Evolutionary conservation across 2,113 vertebrate species (phyloP).

Genomic region (Panthera leo): DNA sequence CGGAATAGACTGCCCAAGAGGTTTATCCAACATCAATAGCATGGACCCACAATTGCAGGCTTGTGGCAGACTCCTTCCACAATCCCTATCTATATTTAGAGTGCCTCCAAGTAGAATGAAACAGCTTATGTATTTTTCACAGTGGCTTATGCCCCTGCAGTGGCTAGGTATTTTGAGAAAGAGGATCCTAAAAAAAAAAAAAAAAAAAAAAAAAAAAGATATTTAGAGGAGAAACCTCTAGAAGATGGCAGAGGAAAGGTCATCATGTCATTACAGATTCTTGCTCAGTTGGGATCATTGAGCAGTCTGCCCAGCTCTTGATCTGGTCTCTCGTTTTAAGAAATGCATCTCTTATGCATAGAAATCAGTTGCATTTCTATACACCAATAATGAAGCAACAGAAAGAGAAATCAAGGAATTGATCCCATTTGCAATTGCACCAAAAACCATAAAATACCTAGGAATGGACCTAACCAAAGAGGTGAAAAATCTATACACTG

Average conservation of each 20-base stretch:
- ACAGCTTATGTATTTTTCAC: neutral
- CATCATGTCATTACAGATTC: neutral
- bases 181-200: neutral
- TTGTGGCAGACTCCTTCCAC: neutral
- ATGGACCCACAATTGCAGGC: neutral
- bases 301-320: neutral
- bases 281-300: neutral
- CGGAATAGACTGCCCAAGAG: neutral
- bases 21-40: neutral
- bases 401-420: too few relatives aligned
- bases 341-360: neutral
- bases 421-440: too few relatives aligned
- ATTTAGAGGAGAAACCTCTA: neutral
- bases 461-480: too few relatives aligned
- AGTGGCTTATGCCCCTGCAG: neutral
- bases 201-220: neutral
- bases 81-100: neutral
- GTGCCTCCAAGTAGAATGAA: neutral
- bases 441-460: too few relatives aligned
- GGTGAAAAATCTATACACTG: too few relatives aligned
- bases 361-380: too few relatives aligned
- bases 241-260: neutral
- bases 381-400: too few relatives aligned
- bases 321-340: neutral
- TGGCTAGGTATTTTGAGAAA: constrained; percentile 4